Base-by-base conservation (phyloP, 1,140 invertebrate species). In the Drosophila albomicans region DNA sequence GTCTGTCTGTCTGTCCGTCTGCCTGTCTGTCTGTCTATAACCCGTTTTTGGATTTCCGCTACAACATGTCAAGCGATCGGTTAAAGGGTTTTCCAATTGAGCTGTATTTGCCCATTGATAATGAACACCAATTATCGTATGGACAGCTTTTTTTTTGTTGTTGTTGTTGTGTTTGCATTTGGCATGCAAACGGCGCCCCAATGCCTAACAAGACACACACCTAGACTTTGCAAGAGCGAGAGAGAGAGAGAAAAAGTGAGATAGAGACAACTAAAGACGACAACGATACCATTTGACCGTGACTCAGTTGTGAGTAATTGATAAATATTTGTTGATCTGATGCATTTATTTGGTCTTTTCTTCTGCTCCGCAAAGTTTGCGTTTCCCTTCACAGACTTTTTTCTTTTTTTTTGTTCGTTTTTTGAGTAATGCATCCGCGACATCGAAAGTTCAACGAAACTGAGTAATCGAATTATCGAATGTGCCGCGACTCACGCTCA, bases 81-180 rank as follows among this genome's bases (percentile, higher is more conserved):
- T 78, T 78, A 71, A 88, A 87, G 82, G 82, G 82, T 56, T 74
- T 71, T 66, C 46, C 62, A 59, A 88, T 87, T 84, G 82, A 87
- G 84, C 82, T 74, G 82, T 88, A 88, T 87, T 87, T 87, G 85
- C 73, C 84, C 77, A 88, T 80, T 88, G 84, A 87, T 87, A 88
- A 87, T 87, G 84, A 84, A 80, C 69, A 75, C 56, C 85, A 87
- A 87, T 87, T 87, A 87, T 84, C 84, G 78, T 80, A 75, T 87
- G 77, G 62, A 62, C 54, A 70, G 63, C 43, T 57, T 70, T 88
- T 25, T 25, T 25, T 3, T 20, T 20, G 3, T 20, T 20, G 20
- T 20, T 20, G 20, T 20, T 25, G 20, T 25, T 25, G 20, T 25
- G 80, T 82, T 86, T 82, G 79, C 65, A 69, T 62, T 75, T 51